Percentiles rank a stretch among this genome's conserved stretches.
Conservation (phyloP, 1,140 invertebrate species). For the Micrasema minimum region DNA sequence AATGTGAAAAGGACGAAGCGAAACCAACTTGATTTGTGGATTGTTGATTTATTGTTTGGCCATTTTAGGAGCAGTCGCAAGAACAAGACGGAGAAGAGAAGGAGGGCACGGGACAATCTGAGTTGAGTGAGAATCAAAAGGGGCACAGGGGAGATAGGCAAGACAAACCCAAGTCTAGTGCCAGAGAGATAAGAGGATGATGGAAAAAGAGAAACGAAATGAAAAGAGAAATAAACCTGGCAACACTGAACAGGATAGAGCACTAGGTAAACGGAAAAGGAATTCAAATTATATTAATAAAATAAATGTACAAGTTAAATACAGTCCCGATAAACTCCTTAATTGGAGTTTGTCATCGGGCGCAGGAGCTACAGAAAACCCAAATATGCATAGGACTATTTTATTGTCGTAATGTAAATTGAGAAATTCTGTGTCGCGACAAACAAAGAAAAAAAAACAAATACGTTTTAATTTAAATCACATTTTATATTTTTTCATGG, state of each 20-base stretch:
- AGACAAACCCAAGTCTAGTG: slow-evolving; percentile 54
- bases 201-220: slow-evolving; percentile 54
- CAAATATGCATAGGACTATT: too few species aligned
- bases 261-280: slow-evolving; percentile 68
- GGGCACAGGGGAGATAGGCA: slow-evolving; percentile 72
- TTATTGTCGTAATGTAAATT: too few species aligned
- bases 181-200: slow-evolving; percentile 56
- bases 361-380: too few species aligned
- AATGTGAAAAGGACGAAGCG: slow-evolving; percentile 72
- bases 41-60: slow-evolving; percentile 12
- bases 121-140: slow-evolving; percentile 68
- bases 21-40: slow-evolving; percentile 61
- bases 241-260: slow-evolving; percentile 70
- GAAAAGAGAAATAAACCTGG: slow-evolving; percentile 69
- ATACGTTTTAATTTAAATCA: too few species aligned
- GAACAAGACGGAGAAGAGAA: slow-evolving; percentile 69
- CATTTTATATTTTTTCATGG: too few species aligned
- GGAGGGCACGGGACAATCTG: slow-evolving; percentile 71
- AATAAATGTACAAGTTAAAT: too few species aligned
- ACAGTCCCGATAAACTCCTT: too few species aligned
- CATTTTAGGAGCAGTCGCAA: slow-evolving; percentile 62
- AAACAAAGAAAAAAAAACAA: too few species aligned
- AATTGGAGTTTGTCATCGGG: too few species aligned
- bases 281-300: too few species aligned
- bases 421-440: too few species aligned